Percentiles rank a stretch among this genome's conserved stretches.
These are phyloP conservation scores for Chironomus tepperi DNA, from an alignment of 1,140 invertebrate genomes.

Conservation along the genomic window DNA sequence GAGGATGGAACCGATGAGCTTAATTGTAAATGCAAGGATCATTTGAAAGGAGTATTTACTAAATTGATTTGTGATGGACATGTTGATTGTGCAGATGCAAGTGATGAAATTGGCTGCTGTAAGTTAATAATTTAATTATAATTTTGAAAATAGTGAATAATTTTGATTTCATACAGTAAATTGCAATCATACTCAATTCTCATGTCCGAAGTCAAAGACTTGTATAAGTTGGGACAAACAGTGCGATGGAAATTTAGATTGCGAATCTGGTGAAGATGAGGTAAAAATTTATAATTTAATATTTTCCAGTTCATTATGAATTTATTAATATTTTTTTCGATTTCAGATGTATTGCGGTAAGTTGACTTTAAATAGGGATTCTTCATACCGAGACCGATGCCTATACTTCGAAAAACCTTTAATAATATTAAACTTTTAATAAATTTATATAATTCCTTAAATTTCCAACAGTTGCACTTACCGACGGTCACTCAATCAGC, in stretches of 20 bases:
- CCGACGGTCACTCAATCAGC: constrained; percentile 49
- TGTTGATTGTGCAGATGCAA: constrained; percentile 61
- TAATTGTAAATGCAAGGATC: constrained; percentile 63
- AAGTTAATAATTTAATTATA: constrained; percentile 29
- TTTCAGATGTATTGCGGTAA: no score
- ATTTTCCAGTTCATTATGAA: no score
- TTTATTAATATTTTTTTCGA: no score
- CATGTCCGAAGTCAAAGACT: constrained; percentile 37
- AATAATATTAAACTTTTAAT: no score
- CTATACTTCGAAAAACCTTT: no score
- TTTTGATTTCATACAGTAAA: neutral
- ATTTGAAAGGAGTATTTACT: constrained; percentile 42
- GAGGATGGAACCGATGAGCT: constrained; percentile 73
- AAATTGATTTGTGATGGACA: constrained; percentile 67
- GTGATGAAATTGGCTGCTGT: constrained; percentile 67
- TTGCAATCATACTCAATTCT: constrained; percentile 30
- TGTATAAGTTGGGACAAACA: constrained; percentile 49
- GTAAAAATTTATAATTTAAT: no score
- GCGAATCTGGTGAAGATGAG: constrained; percentile 61
- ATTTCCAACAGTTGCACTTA: constrained; percentile 48
- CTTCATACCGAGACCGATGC: no score
- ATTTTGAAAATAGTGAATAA: neutral
- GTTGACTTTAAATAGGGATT: no score
- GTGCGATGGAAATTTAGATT: constrained; percentile 55
- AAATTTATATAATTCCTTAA: constrained; percentile 27